Evolutionary conservation across 2,797 vertebrate genomes (phyloP).

Genomic region (Enteromius paludinosus): DNA sequence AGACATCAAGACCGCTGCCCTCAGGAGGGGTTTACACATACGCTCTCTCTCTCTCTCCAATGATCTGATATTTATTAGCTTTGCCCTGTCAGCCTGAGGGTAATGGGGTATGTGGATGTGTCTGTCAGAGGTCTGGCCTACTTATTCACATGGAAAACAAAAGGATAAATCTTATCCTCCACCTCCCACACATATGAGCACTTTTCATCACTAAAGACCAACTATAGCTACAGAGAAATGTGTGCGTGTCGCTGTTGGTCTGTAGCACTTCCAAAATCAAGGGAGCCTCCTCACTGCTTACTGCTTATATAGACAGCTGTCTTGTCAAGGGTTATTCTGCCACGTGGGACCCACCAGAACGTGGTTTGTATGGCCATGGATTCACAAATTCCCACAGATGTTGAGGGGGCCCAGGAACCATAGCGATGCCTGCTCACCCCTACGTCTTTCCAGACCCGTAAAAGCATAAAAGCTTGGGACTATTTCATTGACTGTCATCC

Average conservation of each 20-base stretch:
- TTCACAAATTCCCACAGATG: too few relatives aligned
- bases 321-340: background rate
- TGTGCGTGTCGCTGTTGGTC: background rate
- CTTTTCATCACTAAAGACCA: slow-evolving; percentile 36
- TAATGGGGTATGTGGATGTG: slow-evolving; percentile 42
- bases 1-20: slow-evolving; percentile 28
- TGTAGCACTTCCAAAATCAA: background rate
- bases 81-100: slow-evolving; percentile 39
- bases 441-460: too few relatives aligned
- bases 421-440: too few relatives aligned
- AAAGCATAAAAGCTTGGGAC: too few relatives aligned
- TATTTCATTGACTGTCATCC: too few relatives aligned
- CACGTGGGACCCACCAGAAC: too few relatives aligned
- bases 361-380: too few relatives aligned
- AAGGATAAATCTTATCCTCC: slow-evolving; percentile 44
- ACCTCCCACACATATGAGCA: slow-evolving; percentile 22
- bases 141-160: slow-evolving; percentile 40
- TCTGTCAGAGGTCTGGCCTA: slow-evolving; percentile 46
- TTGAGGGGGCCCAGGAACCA: too few relatives aligned
- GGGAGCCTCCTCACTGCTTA: background rate
- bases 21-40: slow-evolving; percentile 35
- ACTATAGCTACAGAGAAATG: slow-evolving; percentile 35
- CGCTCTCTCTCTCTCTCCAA: slow-evolving; percentile 29
- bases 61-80: slow-evolving; percentile 50
- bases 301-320: background rate